Base-by-base conservation (phyloP, 2,797 vertebrate species). In the Lithobates pipiens region DNA sequence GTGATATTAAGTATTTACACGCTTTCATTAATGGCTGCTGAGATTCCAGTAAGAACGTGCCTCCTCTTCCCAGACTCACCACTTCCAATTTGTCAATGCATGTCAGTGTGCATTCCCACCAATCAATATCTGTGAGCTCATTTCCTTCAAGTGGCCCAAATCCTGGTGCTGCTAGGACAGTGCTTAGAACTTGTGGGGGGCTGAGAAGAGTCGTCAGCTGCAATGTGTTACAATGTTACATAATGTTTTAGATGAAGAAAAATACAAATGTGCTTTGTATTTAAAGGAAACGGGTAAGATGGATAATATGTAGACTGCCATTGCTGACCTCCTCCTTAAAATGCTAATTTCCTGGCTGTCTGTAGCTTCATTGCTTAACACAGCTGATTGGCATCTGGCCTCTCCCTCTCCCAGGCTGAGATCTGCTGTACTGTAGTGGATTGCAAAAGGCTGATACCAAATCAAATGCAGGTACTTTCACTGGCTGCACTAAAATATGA, bases 61-160 rank as follows among this genome's bases (percentile, higher is more conserved):
- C 85, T 74, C 80, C 85, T 74, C 44, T 87, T 87, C 85, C 85
- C 80, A 87, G 69, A 87, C 80, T 61, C 32, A 65, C 50, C 77
- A 71, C 75, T 32, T 36, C 61, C 80, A 61, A 75, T 81, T 76
- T 81, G 73, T 79, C 84, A 81, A 81, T 73, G 72, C 13, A 61
- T 39, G 84, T 71, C 72, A 76, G 78, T 57, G 18, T 78, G 69
- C 8, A 15, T 69, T 83, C 83, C 70, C 25, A 69, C 6, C 74
- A 42, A 83, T 87, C 80, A 54, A 87, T 87, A 79, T n/a, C 10
- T 27, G 36, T 83, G 61, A 87, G 80, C 85, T 83, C 75, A 87
- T 83, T 75, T 83, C 70, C 85, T 78, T 70, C 65, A 36, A 42
- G 61, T 50, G 21, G 34, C 69, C 50, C 10, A 32, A 10, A 34